phyloP scores from a whole-genome alignment of 2,888 invertebrate species.

The Altica lythri region DNA sequence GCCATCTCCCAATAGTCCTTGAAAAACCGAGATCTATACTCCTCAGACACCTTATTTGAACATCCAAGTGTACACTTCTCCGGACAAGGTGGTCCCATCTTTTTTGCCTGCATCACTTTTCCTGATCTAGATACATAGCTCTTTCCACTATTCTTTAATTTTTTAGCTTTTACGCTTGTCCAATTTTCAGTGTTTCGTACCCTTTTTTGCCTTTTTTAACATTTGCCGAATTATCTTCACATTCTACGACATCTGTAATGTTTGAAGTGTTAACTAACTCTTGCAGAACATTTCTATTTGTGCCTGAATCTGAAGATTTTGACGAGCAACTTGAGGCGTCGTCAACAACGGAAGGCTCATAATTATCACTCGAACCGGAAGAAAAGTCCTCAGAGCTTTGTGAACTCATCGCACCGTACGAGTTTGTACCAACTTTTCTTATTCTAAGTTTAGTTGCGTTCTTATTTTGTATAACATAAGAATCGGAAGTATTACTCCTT shows the following conservation, averaged over 20 bases:
- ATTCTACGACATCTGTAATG: neutral
- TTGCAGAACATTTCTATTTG: neutral
- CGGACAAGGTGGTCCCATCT: no score
- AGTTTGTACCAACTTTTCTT: neutral
- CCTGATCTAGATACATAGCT: constrained; percentile 2
- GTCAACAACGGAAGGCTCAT: neutral
- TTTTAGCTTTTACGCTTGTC: constrained; percentile 1
- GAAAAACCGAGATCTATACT: constrained; percentile 1
- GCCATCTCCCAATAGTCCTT: constrained; percentile 5
- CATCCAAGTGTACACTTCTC: no score
- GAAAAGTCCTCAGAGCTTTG: neutral
- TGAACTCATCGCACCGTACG: constrained; percentile 1
- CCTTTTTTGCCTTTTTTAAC: neutral
- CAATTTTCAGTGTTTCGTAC: neutral
- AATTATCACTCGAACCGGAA: neutral
- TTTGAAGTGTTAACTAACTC: neutral
- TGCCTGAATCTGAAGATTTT: neutral
- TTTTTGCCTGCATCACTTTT: no score
- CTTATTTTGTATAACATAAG: neutral
- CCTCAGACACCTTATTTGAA: no score
- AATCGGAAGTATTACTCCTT: neutral
- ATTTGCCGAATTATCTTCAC: no score
- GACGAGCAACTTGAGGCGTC: no score
- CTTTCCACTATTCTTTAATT: neutral
- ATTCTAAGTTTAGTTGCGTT: neutral